These are phyloP conservation scores for Ophiodon elongatus DNA, from an alignment of 2,113 vertebrate genomes.

Conservation along the genomic window DNA sequence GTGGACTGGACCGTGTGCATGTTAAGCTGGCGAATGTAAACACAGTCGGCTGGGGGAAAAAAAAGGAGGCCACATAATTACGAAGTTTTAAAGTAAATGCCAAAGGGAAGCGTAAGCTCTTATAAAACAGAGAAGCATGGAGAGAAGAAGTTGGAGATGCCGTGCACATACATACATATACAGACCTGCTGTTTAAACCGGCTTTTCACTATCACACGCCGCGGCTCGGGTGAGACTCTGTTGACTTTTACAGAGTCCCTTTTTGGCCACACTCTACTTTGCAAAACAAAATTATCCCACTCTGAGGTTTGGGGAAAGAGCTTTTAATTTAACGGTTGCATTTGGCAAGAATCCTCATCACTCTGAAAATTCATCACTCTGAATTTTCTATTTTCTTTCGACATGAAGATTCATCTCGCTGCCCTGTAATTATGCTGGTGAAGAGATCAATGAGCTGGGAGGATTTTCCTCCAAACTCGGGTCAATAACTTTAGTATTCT, in stretches of 20 bases:
- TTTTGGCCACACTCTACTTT: slow-evolving; percentile 49
- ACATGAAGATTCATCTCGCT: slow-evolving; percentile 65
- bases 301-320: slow-evolving; percentile 63
- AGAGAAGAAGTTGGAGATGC: slow-evolving; percentile 29
- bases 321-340: slow-evolving; percentile 76
- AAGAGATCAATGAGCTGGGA: slow-evolving; percentile 74
- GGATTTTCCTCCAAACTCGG: slow-evolving; percentile 65
- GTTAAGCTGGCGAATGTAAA: slow-evolving; percentile 76
- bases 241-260: slow-evolving; percentile 58
- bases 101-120: slow-evolving; percentile 61
- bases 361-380: slow-evolving; percentile 45
- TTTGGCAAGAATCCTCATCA: slow-evolving; percentile 68
- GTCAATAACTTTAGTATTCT: slow-evolving; percentile 75
- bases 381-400: slow-evolving; percentile 67
- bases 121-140: slow-evolving; percentile 62
- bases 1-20: slow-evolving; percentile 57
- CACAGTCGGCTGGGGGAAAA: slow-evolving; percentile 52
- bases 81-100: slow-evolving; percentile 72
- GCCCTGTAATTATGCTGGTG: slow-evolving; percentile 74
- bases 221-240: slow-evolving; percentile 52
- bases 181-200: slow-evolving; percentile 54
- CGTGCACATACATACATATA: slow-evolving; percentile 36
- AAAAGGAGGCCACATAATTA: slow-evolving; percentile 67
- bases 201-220: slow-evolving; percentile 57
- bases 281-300: slow-evolving; percentile 64